Evolutionary conservation across 2,888 invertebrate species (phyloP).

Genomic region (Entomobrya proxima): DNA sequence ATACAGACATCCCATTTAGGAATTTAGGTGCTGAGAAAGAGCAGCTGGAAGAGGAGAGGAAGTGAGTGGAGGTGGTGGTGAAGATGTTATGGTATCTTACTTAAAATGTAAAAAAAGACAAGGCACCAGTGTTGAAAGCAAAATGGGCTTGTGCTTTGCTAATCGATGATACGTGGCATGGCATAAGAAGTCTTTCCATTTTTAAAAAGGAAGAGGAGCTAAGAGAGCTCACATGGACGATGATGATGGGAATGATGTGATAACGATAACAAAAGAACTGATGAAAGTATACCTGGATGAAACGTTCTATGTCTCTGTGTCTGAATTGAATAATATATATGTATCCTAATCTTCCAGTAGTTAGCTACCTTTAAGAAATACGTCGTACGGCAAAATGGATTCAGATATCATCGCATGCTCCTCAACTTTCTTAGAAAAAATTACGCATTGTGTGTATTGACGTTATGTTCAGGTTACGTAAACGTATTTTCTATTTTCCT

Average conservation of each 20-base stretch:
- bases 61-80: neutral
- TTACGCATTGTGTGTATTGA: neutral
- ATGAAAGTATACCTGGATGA: constrained; percentile 17
- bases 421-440: neutral
- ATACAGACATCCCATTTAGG: constrained; percentile 10
- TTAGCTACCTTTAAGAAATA: too few relatives aligned
- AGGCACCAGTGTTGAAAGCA: constrained; percentile 15
- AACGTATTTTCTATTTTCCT: neutral
- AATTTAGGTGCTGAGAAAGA: constrained; percentile 55
- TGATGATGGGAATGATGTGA: constrained; percentile 38
- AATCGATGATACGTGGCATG: constrained; percentile 62
- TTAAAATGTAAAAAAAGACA: constrained; percentile 9
- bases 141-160: constrained; percentile 36
- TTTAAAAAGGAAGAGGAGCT: constrained; percentile 7
- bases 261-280: constrained; percentile 38
- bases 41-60: constrained; percentile 44
- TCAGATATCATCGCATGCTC: neutral
- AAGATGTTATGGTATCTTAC: constrained; percentile 23
- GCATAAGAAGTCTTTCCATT: constrained; percentile 50
- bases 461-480: neutral
- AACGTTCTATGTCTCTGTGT: neutral
- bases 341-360: too few relatives aligned
- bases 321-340: too few relatives aligned
- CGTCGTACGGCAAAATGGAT: too few relatives aligned
- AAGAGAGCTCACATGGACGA: constrained; percentile 37